A percentile compares a stretch with the other conserved stretches of the same genome.
Evolutionary conservation across 2,113 vertebrate genomes (phyloP).

Genomic region (Otis tarda): DNA sequence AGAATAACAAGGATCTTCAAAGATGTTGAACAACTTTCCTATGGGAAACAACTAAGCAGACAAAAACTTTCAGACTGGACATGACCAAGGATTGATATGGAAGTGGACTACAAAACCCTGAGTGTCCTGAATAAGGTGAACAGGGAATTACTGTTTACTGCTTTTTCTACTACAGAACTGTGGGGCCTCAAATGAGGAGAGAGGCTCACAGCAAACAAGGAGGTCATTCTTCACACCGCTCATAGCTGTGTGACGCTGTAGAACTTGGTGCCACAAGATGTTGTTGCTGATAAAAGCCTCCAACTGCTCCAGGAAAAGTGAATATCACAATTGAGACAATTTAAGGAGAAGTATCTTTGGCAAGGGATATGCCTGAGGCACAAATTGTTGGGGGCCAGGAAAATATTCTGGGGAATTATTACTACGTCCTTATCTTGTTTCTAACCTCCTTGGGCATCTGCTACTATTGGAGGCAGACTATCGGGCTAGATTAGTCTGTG

Average conservation of each 20-base stretch:
- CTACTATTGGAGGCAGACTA: neutral
- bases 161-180: neutral
- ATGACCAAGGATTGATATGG: neutral
- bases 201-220: neutral
- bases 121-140: neutral
- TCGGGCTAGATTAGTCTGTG: neutral
- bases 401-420: neutral
- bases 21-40: conserved; percentile 30
- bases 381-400: neutral
- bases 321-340: neutral
- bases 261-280: neutral
- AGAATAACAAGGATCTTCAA: conserved; percentile 41
- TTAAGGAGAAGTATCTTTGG: neutral
- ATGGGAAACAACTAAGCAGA: conserved; percentile 27
- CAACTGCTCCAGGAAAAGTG: neutral
- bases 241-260: neutral
- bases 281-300: neutral
- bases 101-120: neutral
- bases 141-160: neutral
- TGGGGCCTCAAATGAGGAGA: neutral
- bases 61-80: conserved; percentile 9
- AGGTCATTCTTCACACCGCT: neutral
- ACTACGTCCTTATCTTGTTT: neutral
- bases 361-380: neutral
- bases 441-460: neutral